Percentiles rank a stretch among this genome's conserved stretches.
phyloP scores from a whole-genome alignment of 1,140 invertebrate species.

The Drosophila carrolli region DNA sequence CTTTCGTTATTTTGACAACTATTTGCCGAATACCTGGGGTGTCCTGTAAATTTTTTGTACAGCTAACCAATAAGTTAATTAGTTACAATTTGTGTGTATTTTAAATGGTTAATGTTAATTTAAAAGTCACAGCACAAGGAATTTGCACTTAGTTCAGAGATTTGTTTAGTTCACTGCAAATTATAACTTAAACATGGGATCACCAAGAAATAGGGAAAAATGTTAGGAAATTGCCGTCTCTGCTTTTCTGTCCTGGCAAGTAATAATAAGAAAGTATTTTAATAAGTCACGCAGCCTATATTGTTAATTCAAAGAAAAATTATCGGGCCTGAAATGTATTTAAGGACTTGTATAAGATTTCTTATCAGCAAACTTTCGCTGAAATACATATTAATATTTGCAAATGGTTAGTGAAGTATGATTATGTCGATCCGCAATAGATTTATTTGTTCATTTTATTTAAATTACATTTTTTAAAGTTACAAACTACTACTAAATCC shows the following conservation, averaged over 20 bases:
- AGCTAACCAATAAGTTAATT: conserved; percentile 64
- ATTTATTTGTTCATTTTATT: too few species aligned
- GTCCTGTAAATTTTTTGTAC: conserved; percentile 63
- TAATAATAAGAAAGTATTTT: conserved; percentile 14
- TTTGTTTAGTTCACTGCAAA: conserved; percentile 31
- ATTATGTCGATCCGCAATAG: too few species aligned
- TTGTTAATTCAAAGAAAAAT: conserved; percentile 23
- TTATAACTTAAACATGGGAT: conserved; percentile 21
- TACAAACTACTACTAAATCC: neutral
- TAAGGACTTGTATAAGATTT: neutral
- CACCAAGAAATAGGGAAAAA: conserved; percentile 10
- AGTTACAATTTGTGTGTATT: conserved; percentile 21
- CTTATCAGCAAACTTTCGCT: neutral
- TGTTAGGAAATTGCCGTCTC: conserved; percentile 38
- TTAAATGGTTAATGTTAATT: conserved; percentile 29
- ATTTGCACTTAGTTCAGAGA: conserved; percentile 25
- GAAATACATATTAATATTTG: too few species aligned
- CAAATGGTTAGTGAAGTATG: conserved; percentile 5
- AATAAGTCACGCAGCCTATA: conserved; percentile 34
- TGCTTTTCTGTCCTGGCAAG: conserved; percentile 27
- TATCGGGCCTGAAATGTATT: neutral
- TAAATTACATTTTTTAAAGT: too few species aligned
- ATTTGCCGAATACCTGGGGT: neutral
- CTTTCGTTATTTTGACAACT: neutral
- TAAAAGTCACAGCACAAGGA: conserved; percentile 13